Evolutionary conservation across 2,888 invertebrate genomes (phyloP), one percentile per base, ranked within the genome.

Genomic region (Rhimphoctona megacephalus): DNA sequence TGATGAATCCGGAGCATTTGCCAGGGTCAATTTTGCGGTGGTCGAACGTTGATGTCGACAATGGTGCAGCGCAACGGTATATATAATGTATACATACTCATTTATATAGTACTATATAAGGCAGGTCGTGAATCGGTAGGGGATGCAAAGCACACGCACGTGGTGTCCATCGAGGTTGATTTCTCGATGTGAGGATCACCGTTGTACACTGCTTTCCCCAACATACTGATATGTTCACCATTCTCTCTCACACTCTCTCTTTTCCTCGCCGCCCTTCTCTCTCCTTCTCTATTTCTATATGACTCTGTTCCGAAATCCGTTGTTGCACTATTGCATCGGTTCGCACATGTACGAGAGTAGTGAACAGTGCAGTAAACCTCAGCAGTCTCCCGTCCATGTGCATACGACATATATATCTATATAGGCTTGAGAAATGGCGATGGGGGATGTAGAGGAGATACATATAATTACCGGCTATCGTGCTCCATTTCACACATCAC

Each of bases 401-500:
- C 17, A 36, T 57, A 36, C 19, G 19, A 77, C 14, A 69, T 54
- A 39, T 43, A 80, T 61, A 33, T 69, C 19, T 79, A 33, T 61
- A 73, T 76, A 69, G 66, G 52, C 67, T 67, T 67, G 81, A 70
- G 83, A 81, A 52, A 79, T 80, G 69, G 78, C 39, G 85, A 81
- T 77, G 70, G 80, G 80, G 76, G 81, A 81, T 69, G 74, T 83
- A 82, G 83, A 74, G 54, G 66, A 67, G 89, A 88, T 86, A 88
- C 89, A 89, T 89, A 89, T 89, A 88, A 88, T 86, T 89, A 87
- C 88, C 64, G 84, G 80, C 85, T 86, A 85, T 70, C 80, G 74
- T 86, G 88, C 88, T 89, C 89, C 89, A 94, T 94, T 94, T 93
- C 94, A 94, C 93, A 93, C 92, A 93, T 93, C 93, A 92, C 91